Evolutionary conservation across 2,888 invertebrate genomes (phyloP).

Genomic region (Arrhopalites spinosus): DNA sequence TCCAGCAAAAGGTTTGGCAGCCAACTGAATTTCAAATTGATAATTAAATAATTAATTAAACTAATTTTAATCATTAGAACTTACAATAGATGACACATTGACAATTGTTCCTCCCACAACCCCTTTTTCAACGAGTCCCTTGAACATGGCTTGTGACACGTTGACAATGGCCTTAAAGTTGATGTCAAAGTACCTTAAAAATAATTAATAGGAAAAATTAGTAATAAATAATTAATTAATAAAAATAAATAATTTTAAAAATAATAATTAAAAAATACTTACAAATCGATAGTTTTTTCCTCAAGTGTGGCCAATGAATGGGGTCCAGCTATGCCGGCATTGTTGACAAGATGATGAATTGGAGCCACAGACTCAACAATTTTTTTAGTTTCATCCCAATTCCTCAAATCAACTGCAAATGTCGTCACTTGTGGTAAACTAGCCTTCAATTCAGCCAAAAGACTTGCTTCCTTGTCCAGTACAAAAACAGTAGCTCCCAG

Average conservation of each 20-base stretch:
- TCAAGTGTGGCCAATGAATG: neutral
- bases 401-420: conserved; percentile 71
- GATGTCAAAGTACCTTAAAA: conserved; percentile 14
- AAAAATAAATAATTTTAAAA: no score
- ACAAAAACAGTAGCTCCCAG: conserved; percentile 20
- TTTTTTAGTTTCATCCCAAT: conserved; percentile 75
- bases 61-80: neutral
- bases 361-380: conserved; percentile 65
- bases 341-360: conserved; percentile 86
- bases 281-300: neutral
- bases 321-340: conserved; percentile 73
- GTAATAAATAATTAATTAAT: neutral
- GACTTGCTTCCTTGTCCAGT: conserved; percentile 13
- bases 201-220: neutral
- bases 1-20: neutral
- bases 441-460: conserved; percentile 61
- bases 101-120: conserved; percentile 28
- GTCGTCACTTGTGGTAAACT: conserved; percentile 67
- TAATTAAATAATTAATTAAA: neutral
- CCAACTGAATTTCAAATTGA: conserved; percentile 10
- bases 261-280: no score
- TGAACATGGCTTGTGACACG: conserved; percentile 4
- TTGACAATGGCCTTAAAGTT: conserved; percentile 16
- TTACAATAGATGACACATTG: conserved; percentile 20
- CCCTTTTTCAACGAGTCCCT: conserved; percentile 4